A percentile compares a stretch with the other conserved stretches of the same genome.
Conservation (phyloP, 1,140 invertebrate species). For the Drosophila truncata region DNA sequence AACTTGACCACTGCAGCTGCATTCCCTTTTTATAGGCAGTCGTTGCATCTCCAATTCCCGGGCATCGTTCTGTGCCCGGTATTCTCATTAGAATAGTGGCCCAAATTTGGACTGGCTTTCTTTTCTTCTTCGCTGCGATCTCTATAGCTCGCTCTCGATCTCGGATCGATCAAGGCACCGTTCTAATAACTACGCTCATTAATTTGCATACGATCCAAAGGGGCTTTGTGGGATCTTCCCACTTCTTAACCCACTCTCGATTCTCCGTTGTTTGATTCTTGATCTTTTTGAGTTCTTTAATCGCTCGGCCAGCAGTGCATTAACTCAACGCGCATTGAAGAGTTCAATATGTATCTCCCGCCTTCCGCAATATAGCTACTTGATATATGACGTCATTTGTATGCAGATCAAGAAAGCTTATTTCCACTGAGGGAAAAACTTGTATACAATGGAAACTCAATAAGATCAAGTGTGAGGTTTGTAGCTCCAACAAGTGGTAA, state of each 20-base stretch:
- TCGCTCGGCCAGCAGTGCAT: slow-evolving; percentile 19
- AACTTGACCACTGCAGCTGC: slow-evolving; percentile 33
- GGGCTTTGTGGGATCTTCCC: slow-evolving; percentile 26
- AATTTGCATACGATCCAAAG: slow-evolving; percentile 39
- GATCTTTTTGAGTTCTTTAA: slow-evolving; percentile 23
- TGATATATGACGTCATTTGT: slow-evolving; percentile 72
- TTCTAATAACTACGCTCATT: slow-evolving; percentile 44
- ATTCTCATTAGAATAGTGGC: slow-evolving; percentile 72
- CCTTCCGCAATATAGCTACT: not conserved
- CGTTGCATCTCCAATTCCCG: slow-evolving; percentile 47
- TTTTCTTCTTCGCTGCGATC: slow-evolving; percentile 11
- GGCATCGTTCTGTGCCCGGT: slow-evolving; percentile 44
- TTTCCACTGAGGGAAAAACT: slow-evolving; percentile 10
- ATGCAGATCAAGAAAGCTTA: slow-evolving; percentile 8
- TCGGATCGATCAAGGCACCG: slow-evolving; percentile 38
- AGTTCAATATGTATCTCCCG: slow-evolving; percentile 60
- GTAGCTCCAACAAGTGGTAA: too few species aligned
- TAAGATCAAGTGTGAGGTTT: too few species aligned
- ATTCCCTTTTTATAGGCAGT: slow-evolving; percentile 51
- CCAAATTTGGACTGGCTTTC: slow-evolving; percentile 51
- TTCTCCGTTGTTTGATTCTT: slow-evolving; percentile 6
- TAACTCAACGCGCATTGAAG: not conserved
- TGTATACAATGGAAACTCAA: not conserved
- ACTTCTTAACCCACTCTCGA: slow-evolving; percentile 4
- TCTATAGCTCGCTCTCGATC: slow-evolving; percentile 25